phyloP scores from a whole-genome alignment of 2,113 vertebrate species.

The Empidonax traillii region DNA sequence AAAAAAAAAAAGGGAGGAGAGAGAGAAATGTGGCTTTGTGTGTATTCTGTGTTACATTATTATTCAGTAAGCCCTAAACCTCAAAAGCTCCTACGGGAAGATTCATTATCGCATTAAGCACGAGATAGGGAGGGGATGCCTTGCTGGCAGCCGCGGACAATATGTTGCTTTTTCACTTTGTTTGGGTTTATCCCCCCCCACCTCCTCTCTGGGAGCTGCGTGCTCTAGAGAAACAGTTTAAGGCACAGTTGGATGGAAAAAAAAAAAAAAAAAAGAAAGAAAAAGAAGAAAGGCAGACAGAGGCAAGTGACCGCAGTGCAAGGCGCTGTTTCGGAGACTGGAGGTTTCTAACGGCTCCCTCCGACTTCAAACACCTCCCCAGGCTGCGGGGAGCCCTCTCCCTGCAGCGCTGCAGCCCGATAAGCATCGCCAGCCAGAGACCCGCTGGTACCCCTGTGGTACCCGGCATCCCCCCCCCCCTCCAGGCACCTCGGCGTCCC shows the following conservation, averaged over 20 bases:
- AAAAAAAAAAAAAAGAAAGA: neutral
- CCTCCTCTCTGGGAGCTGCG: neutral
- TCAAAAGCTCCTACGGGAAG: slow-evolving; percentile 63
- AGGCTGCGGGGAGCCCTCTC: slow-evolving; percentile 36
- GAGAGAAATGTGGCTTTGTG: slow-evolving; percentile 54
- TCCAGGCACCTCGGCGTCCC: neutral
- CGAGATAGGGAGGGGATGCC: slow-evolving; percentile 60
- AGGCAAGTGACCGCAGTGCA: slow-evolving; percentile 55
- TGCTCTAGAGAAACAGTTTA: slow-evolving; percentile 59
- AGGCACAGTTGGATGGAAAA: neutral
- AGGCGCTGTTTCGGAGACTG: slow-evolving; percentile 11
- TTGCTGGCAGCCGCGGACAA: slow-evolving; percentile 52
- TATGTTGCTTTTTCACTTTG: slow-evolving; percentile 55
- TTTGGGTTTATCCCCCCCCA: neutral
- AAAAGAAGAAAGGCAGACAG: neutral
- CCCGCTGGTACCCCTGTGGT: accelerated
- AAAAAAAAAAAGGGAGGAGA: neutral
- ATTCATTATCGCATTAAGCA: slow-evolving; percentile 59
- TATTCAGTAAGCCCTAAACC: slow-evolving; percentile 45
- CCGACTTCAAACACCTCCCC: slow-evolving; percentile 51
- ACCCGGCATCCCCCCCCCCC: neutral
- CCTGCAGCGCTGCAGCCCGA: slow-evolving; percentile 32
- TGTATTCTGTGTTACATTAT: neutral
- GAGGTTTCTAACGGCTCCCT: slow-evolving; percentile 65
- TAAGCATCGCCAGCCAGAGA: neutral